phyloP scores from a whole-genome alignment of 1,140 invertebrate genomes.

The Trichonephila clavipes region DNA sequence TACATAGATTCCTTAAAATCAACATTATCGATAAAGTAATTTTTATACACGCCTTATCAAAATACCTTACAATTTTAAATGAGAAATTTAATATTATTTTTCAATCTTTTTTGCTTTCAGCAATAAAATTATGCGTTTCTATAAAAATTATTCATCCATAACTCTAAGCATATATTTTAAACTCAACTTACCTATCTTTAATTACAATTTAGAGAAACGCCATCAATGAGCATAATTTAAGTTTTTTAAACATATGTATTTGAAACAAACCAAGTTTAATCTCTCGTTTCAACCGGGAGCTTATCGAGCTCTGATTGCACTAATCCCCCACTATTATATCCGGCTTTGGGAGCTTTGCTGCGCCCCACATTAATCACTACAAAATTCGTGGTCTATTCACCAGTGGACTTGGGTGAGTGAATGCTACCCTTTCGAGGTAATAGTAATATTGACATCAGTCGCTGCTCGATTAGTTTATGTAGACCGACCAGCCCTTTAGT shows the following conservation, averaged over 20 bases:
- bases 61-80: too few species aligned
- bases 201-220: too few species aligned
- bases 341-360: not conserved
- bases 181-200: too few species aligned
- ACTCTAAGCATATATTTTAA: too few species aligned
- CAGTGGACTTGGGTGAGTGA: not conserved
- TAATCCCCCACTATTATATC: not conserved
- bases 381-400: not conserved
- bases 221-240: not conserved
- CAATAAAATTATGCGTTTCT: too few species aligned
- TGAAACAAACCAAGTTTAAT: not conserved
- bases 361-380: not conserved
- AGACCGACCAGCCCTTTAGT: not conserved
- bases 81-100: too few species aligned
- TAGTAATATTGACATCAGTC: conserved; percentile 19
- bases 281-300: not conserved
- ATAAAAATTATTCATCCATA: too few species aligned
- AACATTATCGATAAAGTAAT: too few species aligned
- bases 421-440: not conserved
- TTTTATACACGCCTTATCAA: too few species aligned
- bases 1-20: too few species aligned
- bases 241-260: not conserved
- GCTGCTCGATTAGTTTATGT: conserved; percentile 23
- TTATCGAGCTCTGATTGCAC: not conserved
- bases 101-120: too few species aligned